Percentiles rank a stretch among this genome's conserved stretches.
These are phyloP conservation scores for Dolichoris vasculosae DNA, from an alignment of 1,140 invertebrate genomes.

Conservation along the genomic window DNA sequence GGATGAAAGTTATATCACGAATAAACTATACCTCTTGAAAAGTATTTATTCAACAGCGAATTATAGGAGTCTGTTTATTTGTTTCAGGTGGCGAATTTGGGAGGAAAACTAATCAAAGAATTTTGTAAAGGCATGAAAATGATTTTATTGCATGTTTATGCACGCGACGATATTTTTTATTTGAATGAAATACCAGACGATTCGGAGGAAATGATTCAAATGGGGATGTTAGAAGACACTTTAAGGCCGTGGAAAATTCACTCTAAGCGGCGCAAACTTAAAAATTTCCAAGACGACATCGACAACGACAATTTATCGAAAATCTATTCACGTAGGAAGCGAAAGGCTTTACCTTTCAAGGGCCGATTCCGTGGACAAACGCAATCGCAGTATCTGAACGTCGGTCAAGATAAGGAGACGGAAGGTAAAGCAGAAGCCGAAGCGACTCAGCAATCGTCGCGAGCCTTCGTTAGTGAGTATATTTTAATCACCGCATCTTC, in stretches of 20 bases:
- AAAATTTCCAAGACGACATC: too few relatives aligned
- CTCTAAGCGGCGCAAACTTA: constrained; percentile 51
- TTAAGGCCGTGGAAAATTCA: constrained; percentile 56
- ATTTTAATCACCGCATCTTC: not conserved
- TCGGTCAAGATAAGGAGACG: constrained; percentile 73
- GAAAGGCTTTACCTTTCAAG: constrained; percentile 55
- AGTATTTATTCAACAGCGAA: too few relatives aligned
- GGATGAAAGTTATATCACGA: too few relatives aligned
- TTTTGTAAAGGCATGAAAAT: constrained; percentile 64
- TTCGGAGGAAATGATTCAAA: constrained; percentile 59
- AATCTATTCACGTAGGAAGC: constrained; percentile 49
- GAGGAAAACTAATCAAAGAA: constrained; percentile 62
- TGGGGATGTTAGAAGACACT: constrained; percentile 55
- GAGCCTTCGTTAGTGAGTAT: constrained; percentile 84
- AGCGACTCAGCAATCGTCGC: constrained; percentile 81
- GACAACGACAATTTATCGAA: constrained; percentile 40
- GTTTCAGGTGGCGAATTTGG: constrained; percentile 64
- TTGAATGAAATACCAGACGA: constrained; percentile 62
- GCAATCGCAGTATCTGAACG: constrained; percentile 86
- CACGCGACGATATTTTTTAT: constrained; percentile 53
- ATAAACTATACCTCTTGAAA: too few relatives aligned
- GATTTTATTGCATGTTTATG: constrained; percentile 55
- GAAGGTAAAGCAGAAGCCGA: constrained; percentile 86
- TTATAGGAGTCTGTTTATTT: too few relatives aligned
- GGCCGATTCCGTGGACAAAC: constrained; percentile 81